Percentiles rank a stretch among this genome's conserved stretches.
Evolutionary conservation across 1,140 invertebrate genomes (phyloP).

Genomic region (Ctenoplectra terminalis): DNA sequence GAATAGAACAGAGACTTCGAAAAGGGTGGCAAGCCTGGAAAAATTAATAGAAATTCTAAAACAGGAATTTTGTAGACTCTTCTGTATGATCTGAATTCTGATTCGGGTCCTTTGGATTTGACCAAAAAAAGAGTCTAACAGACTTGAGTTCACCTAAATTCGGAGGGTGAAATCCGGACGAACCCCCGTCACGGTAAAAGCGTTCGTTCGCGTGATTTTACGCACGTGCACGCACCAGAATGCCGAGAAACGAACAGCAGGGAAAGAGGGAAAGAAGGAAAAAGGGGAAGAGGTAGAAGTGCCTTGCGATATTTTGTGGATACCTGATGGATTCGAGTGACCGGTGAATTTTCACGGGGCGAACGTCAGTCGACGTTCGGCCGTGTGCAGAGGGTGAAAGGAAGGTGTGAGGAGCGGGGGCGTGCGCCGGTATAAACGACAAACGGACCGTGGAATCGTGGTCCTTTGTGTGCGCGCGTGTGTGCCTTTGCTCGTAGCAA

Average conservation of each 20-base stretch:
- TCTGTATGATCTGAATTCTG: background rate
- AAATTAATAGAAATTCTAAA: background rate
- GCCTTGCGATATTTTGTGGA: conserved; percentile 66
- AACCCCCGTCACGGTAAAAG: background rate
- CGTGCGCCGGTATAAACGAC: conserved; percentile 46
- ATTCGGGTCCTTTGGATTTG: background rate
- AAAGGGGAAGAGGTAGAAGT: conserved; percentile 25
- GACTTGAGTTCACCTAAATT: conserved; percentile 8
- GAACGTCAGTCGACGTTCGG: conserved; percentile 46
- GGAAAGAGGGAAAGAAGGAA: background rate
- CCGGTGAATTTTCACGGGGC: conserved; percentile 58
- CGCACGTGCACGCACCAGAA: conserved; percentile 54
- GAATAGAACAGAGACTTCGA: background rate
- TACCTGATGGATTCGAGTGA: conserved; percentile 66
- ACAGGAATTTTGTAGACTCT: background rate
- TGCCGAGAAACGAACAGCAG: conserved; percentile 31
- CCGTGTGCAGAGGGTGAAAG: conserved; percentile 8
- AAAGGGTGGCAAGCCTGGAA: too few species aligned
- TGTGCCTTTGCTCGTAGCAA: conserved; percentile 57
- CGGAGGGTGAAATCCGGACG: background rate
- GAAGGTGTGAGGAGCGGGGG: conserved; percentile 5
- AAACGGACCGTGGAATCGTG: conserved; percentile 53
- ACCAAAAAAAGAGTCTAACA: background rate
- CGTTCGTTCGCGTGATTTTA: conserved; percentile 39
- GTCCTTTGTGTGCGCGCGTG: conserved; percentile 26